Percentiles rank a stretch among this genome's conserved stretches.
Evolutionary conservation across 2,797 vertebrate species (phyloP).

Genomic region (Thaleichthys pacificus): DNA sequence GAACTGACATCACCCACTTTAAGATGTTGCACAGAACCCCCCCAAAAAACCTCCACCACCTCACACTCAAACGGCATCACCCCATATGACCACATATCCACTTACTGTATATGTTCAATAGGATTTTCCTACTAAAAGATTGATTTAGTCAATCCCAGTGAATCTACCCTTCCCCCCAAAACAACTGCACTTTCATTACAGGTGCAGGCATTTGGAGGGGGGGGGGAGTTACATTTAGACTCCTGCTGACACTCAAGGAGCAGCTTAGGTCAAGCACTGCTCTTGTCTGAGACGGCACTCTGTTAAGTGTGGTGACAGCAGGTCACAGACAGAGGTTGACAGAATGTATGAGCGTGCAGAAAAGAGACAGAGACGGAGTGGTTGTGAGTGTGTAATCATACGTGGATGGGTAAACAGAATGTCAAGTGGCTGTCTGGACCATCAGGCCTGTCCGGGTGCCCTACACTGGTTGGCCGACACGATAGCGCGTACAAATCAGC

Average conservation of each 20-base stretch:
- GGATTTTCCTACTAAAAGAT: no score
- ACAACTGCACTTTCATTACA: background rate
- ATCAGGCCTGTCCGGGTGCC: background rate
- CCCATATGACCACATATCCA: no score
- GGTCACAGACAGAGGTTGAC: background rate
- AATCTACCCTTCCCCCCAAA: background rate
- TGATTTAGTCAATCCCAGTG: no score
- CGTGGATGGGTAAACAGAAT: no score
- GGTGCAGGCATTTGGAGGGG: background rate
- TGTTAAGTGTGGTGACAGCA: background rate
- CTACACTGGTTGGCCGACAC: background rate
- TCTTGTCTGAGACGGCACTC: constrained; percentile 1
- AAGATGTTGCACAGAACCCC: no score
- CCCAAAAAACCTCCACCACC: no score
- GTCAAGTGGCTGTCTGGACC: background rate
- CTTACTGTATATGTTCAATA: no score
- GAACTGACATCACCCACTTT: no score
- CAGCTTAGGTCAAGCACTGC: constrained; percentile 1
- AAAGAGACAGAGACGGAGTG: background rate
- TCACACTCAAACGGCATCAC: no score
- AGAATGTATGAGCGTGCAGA: background rate
- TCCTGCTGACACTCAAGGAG: constrained; percentile 8
- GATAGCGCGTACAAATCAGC: background rate
- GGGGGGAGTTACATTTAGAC: constrained; percentile 12
- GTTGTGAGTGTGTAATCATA: no score